Percentiles rank a stretch among this genome's conserved stretches.
Conservation (phyloP, 2,888 invertebrate species). For the Limnephilus lunatus region DNA sequence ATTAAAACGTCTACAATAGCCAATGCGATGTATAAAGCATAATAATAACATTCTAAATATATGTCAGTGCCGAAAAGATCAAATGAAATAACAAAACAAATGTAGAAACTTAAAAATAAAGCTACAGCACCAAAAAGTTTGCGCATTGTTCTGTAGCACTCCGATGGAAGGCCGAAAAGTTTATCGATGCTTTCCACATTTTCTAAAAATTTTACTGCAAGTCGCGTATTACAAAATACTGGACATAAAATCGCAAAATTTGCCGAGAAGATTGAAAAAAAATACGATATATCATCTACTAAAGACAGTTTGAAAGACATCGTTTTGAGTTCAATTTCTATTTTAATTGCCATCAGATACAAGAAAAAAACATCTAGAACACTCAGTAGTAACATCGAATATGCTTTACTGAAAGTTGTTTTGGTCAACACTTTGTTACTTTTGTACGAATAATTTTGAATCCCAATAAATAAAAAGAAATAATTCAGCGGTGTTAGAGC, state of each 20-base stretch:
- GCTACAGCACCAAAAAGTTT: not conserved
- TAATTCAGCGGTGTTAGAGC: not conserved
- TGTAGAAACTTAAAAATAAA: not conserved
- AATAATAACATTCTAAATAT: not conserved
- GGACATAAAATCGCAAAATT: not conserved
- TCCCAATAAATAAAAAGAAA: not conserved
- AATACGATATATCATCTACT: not conserved
- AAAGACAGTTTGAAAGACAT: not conserved
- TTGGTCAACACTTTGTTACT: not conserved
- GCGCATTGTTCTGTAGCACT: not conserved
- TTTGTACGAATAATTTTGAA: not conserved
- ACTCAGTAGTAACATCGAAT: not conserved
- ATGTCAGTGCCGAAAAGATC: not conserved
- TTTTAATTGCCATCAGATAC: not conserved
- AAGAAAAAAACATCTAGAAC: not conserved
- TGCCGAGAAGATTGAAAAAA: not conserved
- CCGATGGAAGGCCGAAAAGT: not conserved
- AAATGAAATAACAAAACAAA: not conserved
- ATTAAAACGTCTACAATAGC: not conserved
- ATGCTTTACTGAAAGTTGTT: not conserved
- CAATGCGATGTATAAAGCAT: not conserved
- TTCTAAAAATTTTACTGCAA: not conserved
- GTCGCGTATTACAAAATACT: not conserved
- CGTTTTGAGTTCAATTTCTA: not conserved
- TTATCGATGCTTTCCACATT: not conserved